A percentile compares a stretch with the other conserved stretches of the same genome.
phyloP scores from a whole-genome alignment of 30 jellyfish, hydroid and myxozoan species.

The Aurelia aurita complex sp. Pacific region DNA sequence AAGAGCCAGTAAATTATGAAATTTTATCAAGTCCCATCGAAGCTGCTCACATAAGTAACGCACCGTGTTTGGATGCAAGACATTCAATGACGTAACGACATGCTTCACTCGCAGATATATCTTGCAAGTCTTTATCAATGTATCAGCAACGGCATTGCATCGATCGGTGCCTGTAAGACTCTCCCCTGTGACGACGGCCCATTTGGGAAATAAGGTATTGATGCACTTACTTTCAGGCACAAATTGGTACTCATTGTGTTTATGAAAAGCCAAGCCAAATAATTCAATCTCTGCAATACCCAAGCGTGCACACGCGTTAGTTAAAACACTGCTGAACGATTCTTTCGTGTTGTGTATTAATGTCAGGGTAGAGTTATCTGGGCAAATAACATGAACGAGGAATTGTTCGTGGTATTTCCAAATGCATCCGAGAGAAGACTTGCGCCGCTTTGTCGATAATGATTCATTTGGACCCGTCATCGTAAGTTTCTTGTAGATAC shows the following conservation, averaged over 20 bases:
- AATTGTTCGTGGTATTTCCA: constrained; percentile 59
- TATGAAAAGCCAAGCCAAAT: constrained; percentile 41
- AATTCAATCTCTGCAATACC: constrained; percentile 41
- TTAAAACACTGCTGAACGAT: constrained; percentile 44
- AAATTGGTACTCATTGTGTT: constrained; percentile 43
- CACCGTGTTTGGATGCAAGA: constrained; percentile 10
- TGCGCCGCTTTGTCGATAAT: constrained; percentile 24
- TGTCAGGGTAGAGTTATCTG: constrained; percentile 38
- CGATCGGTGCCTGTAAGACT: constrained; percentile 37
- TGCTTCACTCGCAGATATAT: constrained; percentile 33
- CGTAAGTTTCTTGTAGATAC: background rate
- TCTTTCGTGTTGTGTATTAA: constrained; percentile 54
- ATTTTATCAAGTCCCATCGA: constrained; percentile 57
- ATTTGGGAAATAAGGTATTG: constrained; percentile 47
- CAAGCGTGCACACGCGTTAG: constrained; percentile 59
- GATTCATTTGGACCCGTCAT: constrained; percentile 11
- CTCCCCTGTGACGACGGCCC: constrained; percentile 58
- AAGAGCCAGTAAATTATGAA: constrained; percentile 49
- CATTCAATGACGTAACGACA: constrained; percentile 8
- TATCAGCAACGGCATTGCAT: constrained; percentile 38
- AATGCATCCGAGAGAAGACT: constrained; percentile 53
- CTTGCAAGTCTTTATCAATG: constrained; percentile 58
- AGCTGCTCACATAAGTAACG: constrained; percentile 37
- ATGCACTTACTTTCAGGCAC: constrained; percentile 42
- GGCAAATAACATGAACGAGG: constrained; percentile 31